Evolutionary conservation across 2,888 invertebrate genomes (phyloP).

Genomic region (Cryptophagus acutangulus): DNA sequence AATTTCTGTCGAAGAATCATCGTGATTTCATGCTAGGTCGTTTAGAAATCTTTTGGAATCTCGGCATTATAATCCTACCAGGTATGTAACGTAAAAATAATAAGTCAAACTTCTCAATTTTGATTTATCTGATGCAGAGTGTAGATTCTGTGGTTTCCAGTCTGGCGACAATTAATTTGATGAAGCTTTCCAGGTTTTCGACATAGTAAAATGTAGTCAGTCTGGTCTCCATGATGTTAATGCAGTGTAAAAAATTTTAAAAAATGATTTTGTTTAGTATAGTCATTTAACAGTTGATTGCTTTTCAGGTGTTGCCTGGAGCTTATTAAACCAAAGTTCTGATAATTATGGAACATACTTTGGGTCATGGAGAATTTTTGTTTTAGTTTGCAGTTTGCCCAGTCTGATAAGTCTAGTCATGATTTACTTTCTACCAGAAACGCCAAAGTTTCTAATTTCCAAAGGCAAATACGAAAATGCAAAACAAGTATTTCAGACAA

Average conservation of each 20-base stretch:
- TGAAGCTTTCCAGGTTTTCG: too few relatives aligned
- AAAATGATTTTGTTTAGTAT: too few relatives aligned
- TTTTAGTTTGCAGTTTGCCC: constrained; percentile 57
- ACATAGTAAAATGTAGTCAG: constrained; percentile 23
- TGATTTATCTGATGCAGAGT: constrained; percentile 22
- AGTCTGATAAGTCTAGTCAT: constrained; percentile 52
- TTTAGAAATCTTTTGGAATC: constrained; percentile 58
- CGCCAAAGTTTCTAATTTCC: constrained; percentile 54
- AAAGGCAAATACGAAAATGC: constrained; percentile 52
- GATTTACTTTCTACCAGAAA: constrained; percentile 55
- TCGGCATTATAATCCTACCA: constrained; percentile 56
- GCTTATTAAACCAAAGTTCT: constrained; percentile 43
- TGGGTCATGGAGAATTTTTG: constrained; percentile 58
- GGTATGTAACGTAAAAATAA: too few relatives aligned
- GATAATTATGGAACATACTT: constrained; percentile 7
- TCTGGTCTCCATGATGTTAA: constrained; percentile 27
- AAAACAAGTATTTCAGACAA: constrained; percentile 51
- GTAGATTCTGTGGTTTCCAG: constrained; percentile 18
- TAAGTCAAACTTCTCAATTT: constrained; percentile 4
- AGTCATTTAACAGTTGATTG: not conserved
- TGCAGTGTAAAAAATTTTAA: constrained; percentile 19
- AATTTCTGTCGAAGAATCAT: constrained; percentile 54
- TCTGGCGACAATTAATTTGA: too few relatives aligned
- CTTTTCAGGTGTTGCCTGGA: constrained; percentile 49
- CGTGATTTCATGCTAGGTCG: constrained; percentile 55